Evolutionary conservation across 2,113 vertebrate species (phyloP), one percentile per base, ranked within the genome.

Genomic region (Megaceryle torquata): DNA sequence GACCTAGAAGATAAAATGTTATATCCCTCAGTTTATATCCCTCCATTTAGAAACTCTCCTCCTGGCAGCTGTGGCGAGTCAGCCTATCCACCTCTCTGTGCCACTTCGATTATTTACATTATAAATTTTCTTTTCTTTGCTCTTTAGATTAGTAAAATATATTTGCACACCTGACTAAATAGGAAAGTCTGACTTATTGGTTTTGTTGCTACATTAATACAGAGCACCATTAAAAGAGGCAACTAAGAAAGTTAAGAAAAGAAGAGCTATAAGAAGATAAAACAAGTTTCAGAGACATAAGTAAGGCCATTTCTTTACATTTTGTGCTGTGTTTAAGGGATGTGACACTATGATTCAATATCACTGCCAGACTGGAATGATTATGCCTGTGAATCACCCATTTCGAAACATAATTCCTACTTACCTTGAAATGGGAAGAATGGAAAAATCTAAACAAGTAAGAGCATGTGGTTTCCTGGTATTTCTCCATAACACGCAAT

Each of bases 361-460:
- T 41, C 46, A 60, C 35, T 92, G 88, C 83, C 84, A 87, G 59
- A 95, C 15, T 41, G 26, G 67, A 92, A 89, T 60, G 20, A 35
- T 92, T 56, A 39, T 46, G 71, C 15, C 46, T 56, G 48, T 92
- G 78, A 95, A 85, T 89, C 88, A 88, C 29, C 11, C 16, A 33
- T 87, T 96, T 95, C 92, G 79, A 89, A 94, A 95, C 18, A 80
- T 24, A 91, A 78, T 82, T 94, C 65, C 46, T 85, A 22, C 46
- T 84, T 95, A 94, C 63, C 91, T 92, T 89, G 71, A 71, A 76
- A 88, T 60, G 46, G 39, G 93, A 97, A 86, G 74, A 96, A 81
- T 82, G 77, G 82, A 24, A 95, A 95, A 88, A 93, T 44, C 35
- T 74, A 77, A 93, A 88, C 22, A 96, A 92, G 68, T 28, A 70